A percentile compares a stretch with the other conserved stretches of the same genome.
Conservation (phyloP, 37 sponge, comb jelly and placozoan genomes). For the Theonella swinhoei region DNA sequence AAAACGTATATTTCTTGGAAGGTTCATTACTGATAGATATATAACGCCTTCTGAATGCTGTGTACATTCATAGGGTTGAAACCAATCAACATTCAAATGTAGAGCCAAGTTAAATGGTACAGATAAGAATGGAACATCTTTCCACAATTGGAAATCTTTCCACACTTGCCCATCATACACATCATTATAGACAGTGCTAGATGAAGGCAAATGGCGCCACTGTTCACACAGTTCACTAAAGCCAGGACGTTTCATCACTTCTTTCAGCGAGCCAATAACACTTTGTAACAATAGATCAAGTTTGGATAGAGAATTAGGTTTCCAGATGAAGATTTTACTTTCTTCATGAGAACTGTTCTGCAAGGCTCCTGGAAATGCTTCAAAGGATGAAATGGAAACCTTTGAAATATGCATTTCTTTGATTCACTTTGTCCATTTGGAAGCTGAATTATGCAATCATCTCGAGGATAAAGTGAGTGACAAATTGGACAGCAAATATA, state of each 20-base stretch:
- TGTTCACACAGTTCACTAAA: conserved; percentile 28
- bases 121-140: background rate
- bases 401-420: conserved; percentile 27
- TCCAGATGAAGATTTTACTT: background rate
- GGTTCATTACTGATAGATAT: conserved; percentile 27
- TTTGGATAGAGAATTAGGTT: background rate
- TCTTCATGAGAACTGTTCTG: conserved; percentile 21
- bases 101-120: conserved; percentile 12
- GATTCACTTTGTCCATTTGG: background rate
- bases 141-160: conserved; percentile 8
- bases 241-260: conserved; percentile 8
- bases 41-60: conserved; percentile 17
- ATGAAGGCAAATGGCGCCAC: background rate
- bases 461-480: conserved; percentile 1
- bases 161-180: conserved; percentile 47
- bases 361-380: no score
- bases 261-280: conserved; percentile 15
- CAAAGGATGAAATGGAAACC: conserved; percentile 56
- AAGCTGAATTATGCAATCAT: background rate
- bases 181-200: no score
- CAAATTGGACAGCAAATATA: conserved; percentile 23
- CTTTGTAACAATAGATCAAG: conserved; percentile 24
- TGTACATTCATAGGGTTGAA: conserved; percentile 42
- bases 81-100: conserved; percentile 41
- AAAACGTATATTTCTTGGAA: conserved; percentile 26